Percentiles rank a stretch among this genome's conserved stretches.
phyloP scores from a whole-genome alignment of 2,888 invertebrate species.

The Hydraecia micacea region DNA sequence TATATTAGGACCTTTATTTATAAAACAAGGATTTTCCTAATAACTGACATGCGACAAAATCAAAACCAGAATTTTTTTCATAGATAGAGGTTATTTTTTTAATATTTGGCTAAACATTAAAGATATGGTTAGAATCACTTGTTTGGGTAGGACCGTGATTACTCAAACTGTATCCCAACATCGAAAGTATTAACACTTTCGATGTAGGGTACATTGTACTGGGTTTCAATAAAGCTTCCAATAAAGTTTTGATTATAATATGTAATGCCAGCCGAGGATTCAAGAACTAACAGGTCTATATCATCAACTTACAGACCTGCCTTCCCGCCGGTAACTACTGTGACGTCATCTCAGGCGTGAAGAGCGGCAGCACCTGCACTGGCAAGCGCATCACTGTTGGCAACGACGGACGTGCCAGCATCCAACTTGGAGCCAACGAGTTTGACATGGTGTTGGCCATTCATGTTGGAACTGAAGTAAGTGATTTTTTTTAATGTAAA shows the following conservation, averaged over 20 bases:
- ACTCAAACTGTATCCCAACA: background rate
- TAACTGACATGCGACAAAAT: background rate
- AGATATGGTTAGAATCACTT: background rate
- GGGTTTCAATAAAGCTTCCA: too few relatives aligned
- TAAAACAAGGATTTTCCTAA: background rate
- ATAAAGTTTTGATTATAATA: background rate
- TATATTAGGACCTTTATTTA: background rate
- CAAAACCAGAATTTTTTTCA: background rate
- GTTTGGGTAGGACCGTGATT: background rate
- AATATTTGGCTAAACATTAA: too few relatives aligned
- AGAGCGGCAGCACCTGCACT: conserved; percentile 90
- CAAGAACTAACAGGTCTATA: background rate
- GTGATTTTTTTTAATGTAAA: conserved; percentile 39
- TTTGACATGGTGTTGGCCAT: conserved; percentile 94
- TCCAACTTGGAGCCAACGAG: conserved; percentile 88
- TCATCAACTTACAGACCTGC: conserved; percentile 88
- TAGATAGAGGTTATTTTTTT: background rate
- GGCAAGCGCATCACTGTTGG: conserved; percentile 92
- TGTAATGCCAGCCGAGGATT: too few relatives aligned
- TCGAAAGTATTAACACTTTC: background rate
- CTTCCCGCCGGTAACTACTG: conserved; percentile 95
- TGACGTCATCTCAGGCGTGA: conserved; percentile 95
- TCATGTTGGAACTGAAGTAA: conserved; percentile 87
- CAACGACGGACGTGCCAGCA: conserved; percentile 89
- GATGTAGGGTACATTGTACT: background rate